Base-by-base conservation (phyloP, 2,888 invertebrate genomes). In the Tanypteryx hageni region DNA sequence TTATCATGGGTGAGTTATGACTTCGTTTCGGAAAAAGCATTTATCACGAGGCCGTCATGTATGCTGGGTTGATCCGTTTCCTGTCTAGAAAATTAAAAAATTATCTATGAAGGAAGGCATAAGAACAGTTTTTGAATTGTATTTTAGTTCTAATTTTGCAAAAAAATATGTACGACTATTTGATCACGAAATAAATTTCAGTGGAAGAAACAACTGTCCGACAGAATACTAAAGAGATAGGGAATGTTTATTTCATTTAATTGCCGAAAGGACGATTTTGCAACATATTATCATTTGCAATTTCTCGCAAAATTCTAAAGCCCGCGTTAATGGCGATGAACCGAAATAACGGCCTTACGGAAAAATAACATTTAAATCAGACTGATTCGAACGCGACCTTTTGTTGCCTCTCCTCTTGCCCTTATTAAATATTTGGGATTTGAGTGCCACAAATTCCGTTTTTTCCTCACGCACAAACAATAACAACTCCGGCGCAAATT, bases 1-100 rank as follows among this genome's bases (percentile, higher is more conserved):
- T 89, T 68, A 89, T 89, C 89, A 64, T 22, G 64, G 31, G 44
- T 89, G 89, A 89, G 61, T 44, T 89, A 68, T 44, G 89, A 61
- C 44, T n/a, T n/a, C 64, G 14, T 44, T 44, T 44, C 18, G 44
- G 64, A 44, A 18, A 31, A 68, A 44, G 27, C 64, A 89, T 89
- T 64, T 44, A 89, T 89, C 89, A 89, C 89, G 64, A 44, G 31
- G 89, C 13, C 44, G 44, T 68, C 44, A 64, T 89, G 89, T 61
- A 31, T 31, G 61, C 27, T n/a, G n/a, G n/a, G n/a, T n/a, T n/a
- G n/a, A n/a, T 59, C 86, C n/a, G 89, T 89, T 64, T 68, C 44
- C 68, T 8, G n/a, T 18, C 18, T 22, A n/a, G 89, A 64, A n/a
- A 89, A 89, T 89, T 68, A 89, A 89, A 85, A 89, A 89, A 44